Conservation (phyloP, 92 coral and sea anemone species). For the Umimayanthus chanpuru region DNA sequence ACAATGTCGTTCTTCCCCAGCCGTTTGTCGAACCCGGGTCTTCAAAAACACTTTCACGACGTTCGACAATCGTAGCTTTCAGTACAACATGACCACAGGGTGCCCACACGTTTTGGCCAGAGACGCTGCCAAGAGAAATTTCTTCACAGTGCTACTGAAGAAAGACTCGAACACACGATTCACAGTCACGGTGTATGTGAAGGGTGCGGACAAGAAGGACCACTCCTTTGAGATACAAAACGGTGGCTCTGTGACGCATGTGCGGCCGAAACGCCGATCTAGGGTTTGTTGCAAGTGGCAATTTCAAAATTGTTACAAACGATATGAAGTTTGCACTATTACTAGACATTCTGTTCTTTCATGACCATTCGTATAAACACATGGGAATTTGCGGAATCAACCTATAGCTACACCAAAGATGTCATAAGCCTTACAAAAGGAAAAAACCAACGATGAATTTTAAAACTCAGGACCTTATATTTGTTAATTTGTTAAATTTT, state of each 20-base stretch:
- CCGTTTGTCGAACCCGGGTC: not conserved
- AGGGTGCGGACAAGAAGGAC: conserved; percentile 27
- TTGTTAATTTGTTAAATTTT: too few relatives aligned
- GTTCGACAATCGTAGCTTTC: conserved; percentile 45
- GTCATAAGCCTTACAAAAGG: too few relatives aligned
- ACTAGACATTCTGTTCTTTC: too few relatives aligned
- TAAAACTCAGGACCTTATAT: too few relatives aligned
- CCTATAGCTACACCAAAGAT: too few relatives aligned
- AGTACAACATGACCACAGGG: conserved; percentile 51
- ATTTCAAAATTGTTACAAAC: not conserved
- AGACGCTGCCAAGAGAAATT: conserved; percentile 53
- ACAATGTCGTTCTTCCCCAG: not conserved
- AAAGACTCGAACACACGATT: conserved; percentile 33
- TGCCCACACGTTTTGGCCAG: conserved; percentile 65
- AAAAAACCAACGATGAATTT: too few relatives aligned
- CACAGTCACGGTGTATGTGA: conserved; percentile 44
- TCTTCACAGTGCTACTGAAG: conserved; percentile 52
- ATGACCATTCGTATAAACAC: too few relatives aligned
- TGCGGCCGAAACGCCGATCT: conserved; percentile 27
- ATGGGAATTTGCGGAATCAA: too few relatives aligned
- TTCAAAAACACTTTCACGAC: conserved; percentile 29
- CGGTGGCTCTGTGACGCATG: conserved; percentile 31
- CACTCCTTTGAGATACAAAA: conserved; percentile 59
- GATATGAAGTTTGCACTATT: not conserved
- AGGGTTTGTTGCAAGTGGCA: conserved; percentile 23